These are phyloP conservation scores for Peromyscus eremicus DNA, from an alignment of 2,797 vertebrate species.

Conservation along the genomic window DNA sequence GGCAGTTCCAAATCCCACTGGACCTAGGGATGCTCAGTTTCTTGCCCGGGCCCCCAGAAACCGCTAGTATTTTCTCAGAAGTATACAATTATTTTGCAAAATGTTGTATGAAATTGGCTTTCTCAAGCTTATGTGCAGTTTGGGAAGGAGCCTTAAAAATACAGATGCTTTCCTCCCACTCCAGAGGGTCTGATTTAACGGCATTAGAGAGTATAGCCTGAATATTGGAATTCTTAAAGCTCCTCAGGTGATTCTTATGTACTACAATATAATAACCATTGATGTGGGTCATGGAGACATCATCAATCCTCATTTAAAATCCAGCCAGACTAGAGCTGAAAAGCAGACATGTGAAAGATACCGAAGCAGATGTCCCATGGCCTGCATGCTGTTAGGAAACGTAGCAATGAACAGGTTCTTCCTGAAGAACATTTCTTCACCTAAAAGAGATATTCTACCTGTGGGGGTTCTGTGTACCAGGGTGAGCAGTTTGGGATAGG, in stretches of 20 bases:
- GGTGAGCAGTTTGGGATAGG: background rate
- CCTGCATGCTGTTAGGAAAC: constrained; percentile 2
- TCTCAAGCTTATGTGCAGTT: background rate
- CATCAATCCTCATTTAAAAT: constrained; percentile 21
- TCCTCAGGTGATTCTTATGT: constrained; percentile 2
- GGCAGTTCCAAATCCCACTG: constrained; percentile 53
- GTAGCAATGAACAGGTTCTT: background rate
- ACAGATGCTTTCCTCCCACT: background rate
- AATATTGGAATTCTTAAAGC: background rate
- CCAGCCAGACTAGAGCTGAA: background rate
- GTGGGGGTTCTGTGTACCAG: background rate
- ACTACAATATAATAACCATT: constrained; percentile 20
- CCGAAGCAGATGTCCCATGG: background rate
- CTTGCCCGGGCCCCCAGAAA: background rate
- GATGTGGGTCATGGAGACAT: background rate
- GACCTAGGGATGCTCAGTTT: background rate
- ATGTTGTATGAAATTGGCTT: background rate
- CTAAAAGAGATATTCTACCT: constrained; percentile 15
- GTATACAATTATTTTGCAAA: constrained; percentile 33
- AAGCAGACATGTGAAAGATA: constrained; percentile 26
- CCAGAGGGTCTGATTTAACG: background rate
- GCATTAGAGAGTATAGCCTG: background rate
- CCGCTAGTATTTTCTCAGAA: constrained; percentile 29
- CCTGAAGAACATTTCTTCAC: constrained; percentile 19
- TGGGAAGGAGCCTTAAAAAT: constrained; percentile 3